These are phyloP conservation scores for human (Homo sapiens) DNA, from an alignment of 2,113 vertebrate species.

Conservation along the genomic window GRCh38 chrX:137143501-137144000, in stretches of 20 bases:
- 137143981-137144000: constrained; percentile 23
- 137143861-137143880: neutral
- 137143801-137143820: neutral
- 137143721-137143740: neutral
- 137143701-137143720: neutral
- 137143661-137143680: neutral
- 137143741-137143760: neutral
- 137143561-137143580: neutral
- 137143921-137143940: neutral
- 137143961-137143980: neutral
- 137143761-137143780: constrained; percentile 2
- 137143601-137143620: constrained; percentile 13
- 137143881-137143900: neutral
- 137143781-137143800: neutral
- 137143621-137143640: neutral
- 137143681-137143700: neutral
- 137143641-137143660: neutral
- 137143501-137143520: neutral
- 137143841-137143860: neutral
- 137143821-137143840: neutral
- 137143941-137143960: neutral
- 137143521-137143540: neutral
- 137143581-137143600: neutral
- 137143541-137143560: neutral
- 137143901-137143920: neutral